Evolutionary conservation across 2,113 vertebrate species (phyloP), one percentile per base, ranked within the genome.

Genomic region (Fregata magnificens): DNA sequence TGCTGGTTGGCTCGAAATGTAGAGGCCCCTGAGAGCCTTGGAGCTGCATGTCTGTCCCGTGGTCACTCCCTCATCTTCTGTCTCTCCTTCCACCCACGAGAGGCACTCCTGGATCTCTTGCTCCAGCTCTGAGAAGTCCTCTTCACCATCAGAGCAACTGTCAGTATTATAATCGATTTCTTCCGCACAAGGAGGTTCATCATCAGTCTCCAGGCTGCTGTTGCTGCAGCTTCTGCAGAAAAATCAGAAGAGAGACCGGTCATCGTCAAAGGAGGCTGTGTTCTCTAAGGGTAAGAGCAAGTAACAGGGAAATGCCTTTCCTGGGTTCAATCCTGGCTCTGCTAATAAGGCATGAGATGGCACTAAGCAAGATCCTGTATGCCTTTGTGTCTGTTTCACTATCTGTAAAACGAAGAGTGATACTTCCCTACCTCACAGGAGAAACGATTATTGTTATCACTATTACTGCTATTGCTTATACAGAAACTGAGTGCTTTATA

Each of bases 171-270:
- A 99, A 96, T 99, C 99, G 0, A 99, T 98, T 86, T 99, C 98
- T 93, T 99, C 99, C 28, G 86, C 82, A 77, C 98, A 99, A 1
- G 98, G 98, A n/a, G 99, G 99, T 87, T 99, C 99, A 5, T 99
- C 99, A 2, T 99, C 99, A 53, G 91, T 82, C 44, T 98, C 98
- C 29, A 76, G 44, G 22, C 82, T 49, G 86, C 61, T 74, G 88
- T 47, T 96, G 89, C 72, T 95, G 91, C 85, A 85, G 34, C 65
- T 92, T 88, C 97, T 97, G 96, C 94, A 92, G 95, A 95, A 93
- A 94, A 95, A 95, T 56, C 76, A 96, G 63, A 92, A 92, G 70
- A 95, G 36, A 96, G 50, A 96, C 44, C 42, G 20, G 77, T 32
- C 0, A 19, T 93, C 92, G 91, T 78, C 80, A 95, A 89, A 88